A percentile compares a stretch with the other conserved stretches of the same genome.
These are phyloP conservation scores for Nyctalus aviator DNA, from an alignment of 2,797 vertebrate species.

Conservation along the genomic window DNA sequence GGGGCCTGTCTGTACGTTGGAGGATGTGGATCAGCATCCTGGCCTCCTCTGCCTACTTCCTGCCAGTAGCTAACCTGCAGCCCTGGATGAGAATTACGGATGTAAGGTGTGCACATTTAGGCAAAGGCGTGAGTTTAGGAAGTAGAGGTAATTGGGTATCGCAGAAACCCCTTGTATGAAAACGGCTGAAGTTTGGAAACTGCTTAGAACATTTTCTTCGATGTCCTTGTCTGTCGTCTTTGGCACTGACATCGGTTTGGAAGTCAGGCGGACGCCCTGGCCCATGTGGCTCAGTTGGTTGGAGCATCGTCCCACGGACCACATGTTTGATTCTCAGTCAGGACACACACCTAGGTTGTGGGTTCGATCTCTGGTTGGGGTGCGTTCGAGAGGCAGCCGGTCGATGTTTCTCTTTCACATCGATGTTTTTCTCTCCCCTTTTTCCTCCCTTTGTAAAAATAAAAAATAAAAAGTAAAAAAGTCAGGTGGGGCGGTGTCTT, in stretches of 20 bases:
- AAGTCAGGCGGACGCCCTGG: too few species aligned
- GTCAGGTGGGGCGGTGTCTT: not conserved
- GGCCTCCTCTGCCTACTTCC: rapidly evolving
- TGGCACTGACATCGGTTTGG: rapidly evolving
- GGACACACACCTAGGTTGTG: not conserved
- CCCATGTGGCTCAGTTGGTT: not conserved
- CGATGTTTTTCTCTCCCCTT: not conserved
- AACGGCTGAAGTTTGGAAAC: not conserved
- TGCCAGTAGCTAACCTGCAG: not conserved
- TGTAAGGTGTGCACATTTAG: not conserved
- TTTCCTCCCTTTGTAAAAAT: not conserved
- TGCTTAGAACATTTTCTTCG: not conserved
- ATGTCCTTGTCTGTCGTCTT: not conserved
- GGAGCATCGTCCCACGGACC: not conserved
- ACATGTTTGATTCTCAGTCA: not conserved
- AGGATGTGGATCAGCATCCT: not conserved
- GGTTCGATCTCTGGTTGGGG: not conserved
- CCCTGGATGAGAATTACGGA: not conserved
- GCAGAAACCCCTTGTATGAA: rapidly evolving
- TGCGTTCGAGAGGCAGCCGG: not conserved
- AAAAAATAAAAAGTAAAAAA: not conserved
- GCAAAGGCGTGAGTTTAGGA: not conserved
- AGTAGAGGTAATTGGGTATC: not conserved
- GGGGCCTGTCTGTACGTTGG: too few species aligned
- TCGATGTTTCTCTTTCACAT: not conserved